A percentile compares a stretch with the other conserved stretches of the same genome.
Evolutionary conservation across 1,140 invertebrate genomes (phyloP).

Genomic region (Pogonomyrmex californicus): DNA sequence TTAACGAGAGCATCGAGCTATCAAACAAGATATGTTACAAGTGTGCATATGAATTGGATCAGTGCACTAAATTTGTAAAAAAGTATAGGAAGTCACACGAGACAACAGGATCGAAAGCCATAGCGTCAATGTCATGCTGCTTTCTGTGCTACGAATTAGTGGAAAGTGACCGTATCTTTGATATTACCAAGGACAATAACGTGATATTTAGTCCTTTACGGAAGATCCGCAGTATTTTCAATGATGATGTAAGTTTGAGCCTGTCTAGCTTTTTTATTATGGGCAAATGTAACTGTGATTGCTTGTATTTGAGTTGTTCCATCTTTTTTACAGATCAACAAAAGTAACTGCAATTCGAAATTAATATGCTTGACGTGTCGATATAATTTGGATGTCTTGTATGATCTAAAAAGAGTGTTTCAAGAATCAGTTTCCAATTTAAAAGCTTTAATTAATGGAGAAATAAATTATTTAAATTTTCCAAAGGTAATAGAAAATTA

Average conservation of each 20-base stretch:
- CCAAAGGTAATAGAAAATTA: constrained; percentile 78
- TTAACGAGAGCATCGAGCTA: constrained; percentile 67
- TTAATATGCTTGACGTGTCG: constrained; percentile 83
- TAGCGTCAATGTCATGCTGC: constrained; percentile 60
- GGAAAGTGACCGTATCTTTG: constrained; percentile 78
- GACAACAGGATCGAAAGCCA: neutral
- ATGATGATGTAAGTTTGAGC: constrained; percentile 75
- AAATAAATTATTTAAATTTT: constrained; percentile 69
- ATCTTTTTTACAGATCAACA: constrained; percentile 73
- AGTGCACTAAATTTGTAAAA: constrained; percentile 83
- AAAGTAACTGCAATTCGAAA: constrained; percentile 40
- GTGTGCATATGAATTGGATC: constrained; percentile 84
- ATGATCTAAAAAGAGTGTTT: constrained; percentile 80
- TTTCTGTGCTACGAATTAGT: constrained; percentile 76
- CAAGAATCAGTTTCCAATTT: constrained; percentile 72
- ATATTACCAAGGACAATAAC: constrained; percentile 75
- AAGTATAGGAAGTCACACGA: constrained; percentile 76
- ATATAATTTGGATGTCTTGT: constrained; percentile 83
- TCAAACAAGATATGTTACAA: constrained; percentile 83
- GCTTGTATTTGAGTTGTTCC: neutral
- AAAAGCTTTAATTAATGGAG: constrained; percentile 67
- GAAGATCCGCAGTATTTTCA: constrained; percentile 79
- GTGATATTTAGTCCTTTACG: constrained; percentile 70
- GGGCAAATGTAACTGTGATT: neutral
- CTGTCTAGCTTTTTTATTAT: neutral